Percentiles rank a stretch among this genome's conserved stretches.
These are phyloP conservation scores for Darwinula stevensoni DNA, from an alignment of 2,888 invertebrate genomes.

Conservation along the genomic window DNA sequence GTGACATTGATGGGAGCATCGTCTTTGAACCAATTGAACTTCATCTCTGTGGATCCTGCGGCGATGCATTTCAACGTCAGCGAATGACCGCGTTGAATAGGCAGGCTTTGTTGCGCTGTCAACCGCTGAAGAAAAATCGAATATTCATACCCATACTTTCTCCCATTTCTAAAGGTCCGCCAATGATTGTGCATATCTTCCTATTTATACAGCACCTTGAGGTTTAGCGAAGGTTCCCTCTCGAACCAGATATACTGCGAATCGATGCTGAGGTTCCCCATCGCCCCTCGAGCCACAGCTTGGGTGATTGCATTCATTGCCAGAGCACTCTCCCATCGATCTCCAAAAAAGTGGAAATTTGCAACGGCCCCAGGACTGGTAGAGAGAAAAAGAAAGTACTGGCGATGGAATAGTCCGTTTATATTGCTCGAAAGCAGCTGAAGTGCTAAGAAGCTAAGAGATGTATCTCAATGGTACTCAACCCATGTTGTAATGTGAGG, in stretches of 20 bases:
- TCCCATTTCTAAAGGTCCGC: too few relatives aligned
- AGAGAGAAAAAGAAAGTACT: neutral
- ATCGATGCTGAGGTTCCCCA: constrained; percentile 7
- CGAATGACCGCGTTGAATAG: too few relatives aligned
- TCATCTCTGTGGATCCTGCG: constrained; percentile 10
- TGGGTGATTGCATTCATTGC: constrained; percentile 5
- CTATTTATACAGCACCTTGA: neutral
- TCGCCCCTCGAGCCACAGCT: neutral
- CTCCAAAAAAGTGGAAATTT: constrained; percentile 10
- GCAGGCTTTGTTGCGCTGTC: too few relatives aligned
- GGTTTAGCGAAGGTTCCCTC: constrained; percentile 7
- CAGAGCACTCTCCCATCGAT: constrained; percentile 8
- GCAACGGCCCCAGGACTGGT: constrained; percentile 9
- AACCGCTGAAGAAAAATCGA: too few relatives aligned
- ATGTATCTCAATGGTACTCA: too few relatives aligned
- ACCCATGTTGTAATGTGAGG: too few relatives aligned
- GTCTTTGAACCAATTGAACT: constrained; percentile 11
- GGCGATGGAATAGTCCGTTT: too few relatives aligned
- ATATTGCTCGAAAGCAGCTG: too few relatives aligned
- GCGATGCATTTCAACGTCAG: constrained; percentile 10
- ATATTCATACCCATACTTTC: too few relatives aligned
- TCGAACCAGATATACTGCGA: constrained; percentile 8
- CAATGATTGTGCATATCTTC: constrained; percentile 7
- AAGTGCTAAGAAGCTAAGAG: too few relatives aligned
- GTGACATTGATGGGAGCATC: constrained; percentile 8